Conservation (phyloP, 2,113 vertebrate species). For the Pipra filicauda region DNA sequence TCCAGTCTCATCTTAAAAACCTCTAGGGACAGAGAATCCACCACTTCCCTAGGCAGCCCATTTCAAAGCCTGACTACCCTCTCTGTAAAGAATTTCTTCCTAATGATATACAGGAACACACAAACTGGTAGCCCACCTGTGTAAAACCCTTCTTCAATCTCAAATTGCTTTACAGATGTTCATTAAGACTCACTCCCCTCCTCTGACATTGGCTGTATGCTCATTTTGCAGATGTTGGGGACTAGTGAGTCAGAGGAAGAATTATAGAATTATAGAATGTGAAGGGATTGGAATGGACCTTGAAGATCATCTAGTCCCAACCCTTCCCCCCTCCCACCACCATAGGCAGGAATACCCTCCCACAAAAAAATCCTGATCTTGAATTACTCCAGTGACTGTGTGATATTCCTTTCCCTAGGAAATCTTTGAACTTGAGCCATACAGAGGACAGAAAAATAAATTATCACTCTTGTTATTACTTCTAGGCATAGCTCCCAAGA, state of each 20-base stretch:
- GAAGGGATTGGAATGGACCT: neutral
- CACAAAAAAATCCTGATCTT: neutral
- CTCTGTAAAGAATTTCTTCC: neutral
- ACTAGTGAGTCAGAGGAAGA: neutral
- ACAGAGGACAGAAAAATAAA: neutral
- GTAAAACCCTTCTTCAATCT: neutral
- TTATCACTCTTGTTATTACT: neutral
- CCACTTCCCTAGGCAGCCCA: too few relatives aligned
- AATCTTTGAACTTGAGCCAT: neutral
- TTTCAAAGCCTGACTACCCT: too few relatives aligned
- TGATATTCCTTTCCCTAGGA: neutral
- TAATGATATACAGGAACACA: neutral
- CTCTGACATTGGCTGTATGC: neutral
- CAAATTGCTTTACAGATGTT: neutral
- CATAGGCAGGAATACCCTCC: neutral
- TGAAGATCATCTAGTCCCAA: neutral
- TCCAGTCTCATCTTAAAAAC: too few relatives aligned
- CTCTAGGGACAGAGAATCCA: too few relatives aligned
- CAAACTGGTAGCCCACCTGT: neutral
- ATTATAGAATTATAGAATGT: neutral
- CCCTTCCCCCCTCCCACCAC: fast-evolving
- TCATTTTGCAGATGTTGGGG: neutral
- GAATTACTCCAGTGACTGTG: neutral
- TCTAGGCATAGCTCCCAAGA: neutral
- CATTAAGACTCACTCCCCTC: neutral